phyloP scores from a whole-genome alignment of 2,113 vertebrate species.

The Ahaetulla prasina region DNA sequence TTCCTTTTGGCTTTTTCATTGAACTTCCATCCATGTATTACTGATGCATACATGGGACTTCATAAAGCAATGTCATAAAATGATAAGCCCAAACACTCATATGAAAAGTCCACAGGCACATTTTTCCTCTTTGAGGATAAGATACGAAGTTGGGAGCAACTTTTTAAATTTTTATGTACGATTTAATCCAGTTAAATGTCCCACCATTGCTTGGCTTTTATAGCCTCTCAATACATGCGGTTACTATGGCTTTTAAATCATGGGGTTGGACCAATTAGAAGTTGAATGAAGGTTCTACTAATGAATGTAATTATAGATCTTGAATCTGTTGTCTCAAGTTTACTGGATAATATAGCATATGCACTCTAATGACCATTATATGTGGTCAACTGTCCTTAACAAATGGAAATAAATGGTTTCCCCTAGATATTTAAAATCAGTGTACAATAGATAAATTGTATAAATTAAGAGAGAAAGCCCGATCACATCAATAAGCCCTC shows the following conservation, averaged over 20 bases:
- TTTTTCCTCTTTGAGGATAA: background rate
- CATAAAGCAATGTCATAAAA: background rate
- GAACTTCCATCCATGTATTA: background rate
- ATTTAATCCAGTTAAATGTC: background rate
- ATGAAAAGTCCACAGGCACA: background rate
- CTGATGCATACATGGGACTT: background rate
- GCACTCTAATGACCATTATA: background rate
- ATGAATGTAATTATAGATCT: constrained; percentile 8
- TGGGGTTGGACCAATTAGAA: constrained; percentile 10
- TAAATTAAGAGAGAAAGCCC: constrained; percentile 10
- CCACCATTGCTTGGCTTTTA: background rate
- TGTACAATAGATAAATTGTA: constrained; percentile 3
- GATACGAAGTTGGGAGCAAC: background rate
- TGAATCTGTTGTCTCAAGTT: background rate
- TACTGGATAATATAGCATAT: background rate
- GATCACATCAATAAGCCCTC: background rate
- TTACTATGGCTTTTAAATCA: constrained; percentile 10
- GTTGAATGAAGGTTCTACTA: background rate
- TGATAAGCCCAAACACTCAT: background rate
- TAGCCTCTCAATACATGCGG: background rate
- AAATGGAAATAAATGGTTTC: constrained; percentile 22
- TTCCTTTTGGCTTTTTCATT: background rate
- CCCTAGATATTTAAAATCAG: constrained; percentile 8
- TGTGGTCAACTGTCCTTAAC: background rate
- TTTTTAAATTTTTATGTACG: background rate